Percentiles rank a stretch among this genome's conserved stretches.
Conservation (phyloP, 1,140 invertebrate species). For the Penaeus indicus region DNA sequence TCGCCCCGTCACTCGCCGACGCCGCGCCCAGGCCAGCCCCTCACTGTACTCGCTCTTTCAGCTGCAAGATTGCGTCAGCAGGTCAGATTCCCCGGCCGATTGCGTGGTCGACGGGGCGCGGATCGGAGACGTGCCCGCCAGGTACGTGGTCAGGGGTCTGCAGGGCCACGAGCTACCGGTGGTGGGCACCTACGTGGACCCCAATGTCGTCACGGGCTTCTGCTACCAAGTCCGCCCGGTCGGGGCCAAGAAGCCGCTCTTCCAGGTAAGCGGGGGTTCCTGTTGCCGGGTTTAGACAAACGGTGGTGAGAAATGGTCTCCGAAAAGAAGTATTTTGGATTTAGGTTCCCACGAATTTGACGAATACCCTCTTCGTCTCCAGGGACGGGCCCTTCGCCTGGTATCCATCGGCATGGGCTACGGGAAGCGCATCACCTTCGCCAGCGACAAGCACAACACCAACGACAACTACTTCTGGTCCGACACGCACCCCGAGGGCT, state of each 20-base stretch:
- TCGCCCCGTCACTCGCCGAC: constrained; percentile 6
- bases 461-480: constrained; percentile 83
- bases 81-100: constrained; percentile 75
- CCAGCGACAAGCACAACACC: constrained; percentile 75
- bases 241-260: constrained; percentile 73
- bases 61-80: constrained; percentile 69
- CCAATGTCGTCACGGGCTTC: constrained; percentile 81
- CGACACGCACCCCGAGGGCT: constrained; percentile 81
- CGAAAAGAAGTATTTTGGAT: background rate
- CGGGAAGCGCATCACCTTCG: constrained; percentile 82
- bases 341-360: background rate
- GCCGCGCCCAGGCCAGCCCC: background rate
- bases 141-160: constrained; percentile 79
- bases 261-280: constrained; percentile 67
- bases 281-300: too few species aligned
- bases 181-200: constrained; percentile 83
- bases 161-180: constrained; percentile 81
- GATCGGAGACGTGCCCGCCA: constrained; percentile 78
- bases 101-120: constrained; percentile 75
- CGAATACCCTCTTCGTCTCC: constrained; percentile 70
- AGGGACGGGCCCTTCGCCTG: constrained; percentile 77
- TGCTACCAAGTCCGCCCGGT: constrained; percentile 79
- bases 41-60: constrained; percentile 56
- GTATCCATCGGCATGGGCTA: constrained; percentile 82
- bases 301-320: background rate